Percentiles rank a stretch among this genome's conserved stretches.
phyloP scores from a whole-genome alignment of 2,113 vertebrate genomes.

The Rhynchopsitta pachyrhyncha region DNA sequence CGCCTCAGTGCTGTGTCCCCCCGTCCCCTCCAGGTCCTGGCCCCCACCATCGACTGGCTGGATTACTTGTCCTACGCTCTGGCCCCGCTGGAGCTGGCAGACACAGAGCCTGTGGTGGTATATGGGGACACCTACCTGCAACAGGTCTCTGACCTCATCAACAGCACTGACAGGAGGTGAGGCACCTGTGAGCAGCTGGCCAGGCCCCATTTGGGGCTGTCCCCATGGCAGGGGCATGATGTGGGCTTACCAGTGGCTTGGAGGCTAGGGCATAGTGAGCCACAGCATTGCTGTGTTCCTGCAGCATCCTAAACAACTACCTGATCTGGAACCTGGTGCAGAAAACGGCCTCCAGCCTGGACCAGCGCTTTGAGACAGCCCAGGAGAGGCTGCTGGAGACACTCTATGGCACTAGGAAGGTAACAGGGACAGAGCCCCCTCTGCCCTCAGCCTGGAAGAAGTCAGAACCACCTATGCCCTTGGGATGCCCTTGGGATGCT shows the following conservation, averaged over 20 bases:
- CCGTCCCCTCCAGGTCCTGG: constrained; percentile 70
- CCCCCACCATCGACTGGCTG: constrained; percentile 91
- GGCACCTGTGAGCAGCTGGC: fast-evolving
- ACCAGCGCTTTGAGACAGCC: constrained; percentile 93
- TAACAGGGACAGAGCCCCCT: neutral
- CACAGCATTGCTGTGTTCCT: neutral
- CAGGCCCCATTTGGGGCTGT: neutral
- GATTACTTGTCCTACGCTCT: constrained; percentile 89
- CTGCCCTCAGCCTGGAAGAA: neutral
- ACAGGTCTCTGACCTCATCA: constrained; percentile 91
- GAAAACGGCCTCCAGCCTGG: constrained; percentile 89
- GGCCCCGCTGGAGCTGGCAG: constrained; percentile 86
- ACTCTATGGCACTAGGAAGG: constrained; percentile 96
- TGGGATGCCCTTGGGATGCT: neutral
- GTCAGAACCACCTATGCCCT: neutral
- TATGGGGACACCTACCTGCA: constrained; percentile 90
- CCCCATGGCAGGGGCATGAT: fast-evolving
- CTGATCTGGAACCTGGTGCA: constrained; percentile 97
- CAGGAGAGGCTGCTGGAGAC: constrained; percentile 93
- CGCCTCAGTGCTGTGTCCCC: neutral
- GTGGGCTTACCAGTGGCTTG: fast-evolving
- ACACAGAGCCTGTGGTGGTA: constrained; percentile 89
- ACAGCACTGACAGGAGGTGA: constrained; percentile 86
- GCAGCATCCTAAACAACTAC: constrained; percentile 93
- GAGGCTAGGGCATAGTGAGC: neutral